These are phyloP conservation scores for Gymnosoma rotundatum DNA, from an alignment of 2,888 invertebrate species.

Conservation along the genomic window DNA sequence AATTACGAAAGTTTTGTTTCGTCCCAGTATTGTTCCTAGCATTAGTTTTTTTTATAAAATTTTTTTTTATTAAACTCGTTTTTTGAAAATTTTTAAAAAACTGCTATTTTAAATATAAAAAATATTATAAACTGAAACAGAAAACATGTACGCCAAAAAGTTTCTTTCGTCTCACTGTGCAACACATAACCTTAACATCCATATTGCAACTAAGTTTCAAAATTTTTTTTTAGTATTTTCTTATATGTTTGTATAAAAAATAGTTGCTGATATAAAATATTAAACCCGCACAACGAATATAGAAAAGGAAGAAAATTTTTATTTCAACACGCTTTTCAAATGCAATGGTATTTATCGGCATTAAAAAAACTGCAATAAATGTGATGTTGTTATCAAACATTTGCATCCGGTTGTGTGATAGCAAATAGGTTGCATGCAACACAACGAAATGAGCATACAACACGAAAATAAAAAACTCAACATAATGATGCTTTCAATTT, in stretches of 20 bases:
- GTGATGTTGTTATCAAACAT: constrained; percentile 64
- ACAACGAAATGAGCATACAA: constrained; percentile 23
- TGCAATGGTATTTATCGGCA: constrained; percentile 25
- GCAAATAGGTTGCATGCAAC: constrained; percentile 65
- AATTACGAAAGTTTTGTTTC: too few relatives aligned
- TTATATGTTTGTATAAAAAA: constrained; percentile 51
- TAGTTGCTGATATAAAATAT: constrained; percentile 65
- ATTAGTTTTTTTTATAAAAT: too few relatives aligned
- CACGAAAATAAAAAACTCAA: constrained; percentile 9
- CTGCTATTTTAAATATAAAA: too few relatives aligned
- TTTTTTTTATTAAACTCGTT: too few relatives aligned
- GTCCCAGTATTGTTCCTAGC: too few relatives aligned
- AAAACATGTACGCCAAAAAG: background rate
- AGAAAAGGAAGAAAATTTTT: constrained; percentile 25
- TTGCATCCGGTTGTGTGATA: constrained; percentile 67
- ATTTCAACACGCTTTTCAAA: constrained; percentile 9
- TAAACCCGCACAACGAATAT: background rate
- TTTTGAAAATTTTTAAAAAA: too few relatives aligned
- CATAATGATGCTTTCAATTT: constrained; percentile 35
- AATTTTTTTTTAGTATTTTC: constrained; percentile 10
- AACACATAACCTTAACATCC: background rate
- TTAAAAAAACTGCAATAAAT: constrained; percentile 43
- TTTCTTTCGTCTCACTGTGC: constrained; percentile 31
- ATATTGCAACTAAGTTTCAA: constrained; percentile 1
- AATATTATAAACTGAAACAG: too few relatives aligned